These are phyloP conservation scores for Pteropus alecto DNA, from an alignment of 2,113 vertebrate species.

Conservation along the genomic window DNA sequence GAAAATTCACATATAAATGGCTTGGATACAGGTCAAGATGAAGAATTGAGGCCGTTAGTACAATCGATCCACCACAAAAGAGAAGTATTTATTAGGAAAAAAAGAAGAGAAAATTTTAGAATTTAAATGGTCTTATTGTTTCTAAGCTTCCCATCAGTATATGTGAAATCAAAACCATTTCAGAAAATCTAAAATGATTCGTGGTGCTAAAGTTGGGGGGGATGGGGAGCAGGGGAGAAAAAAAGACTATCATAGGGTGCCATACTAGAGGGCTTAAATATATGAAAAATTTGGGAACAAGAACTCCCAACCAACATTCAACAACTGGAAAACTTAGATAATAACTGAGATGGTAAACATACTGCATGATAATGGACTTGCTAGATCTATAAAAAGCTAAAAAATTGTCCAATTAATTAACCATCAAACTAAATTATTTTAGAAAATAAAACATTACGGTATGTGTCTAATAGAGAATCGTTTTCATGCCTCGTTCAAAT, in stretches of 20 bases:
- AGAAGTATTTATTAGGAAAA: background rate
- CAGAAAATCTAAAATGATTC: background rate
- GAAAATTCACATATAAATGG: background rate
- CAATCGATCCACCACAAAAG: background rate
- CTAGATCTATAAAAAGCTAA: background rate
- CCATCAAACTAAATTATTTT: background rate
- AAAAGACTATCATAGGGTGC: background rate
- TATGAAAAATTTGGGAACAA: background rate
- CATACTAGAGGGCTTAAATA: background rate
- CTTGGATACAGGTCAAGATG: background rate
- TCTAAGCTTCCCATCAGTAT: background rate
- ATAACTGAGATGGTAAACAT: background rate
- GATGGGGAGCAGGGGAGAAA: fast-evolving
- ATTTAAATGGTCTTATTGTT: background rate
- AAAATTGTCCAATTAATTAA: background rate
- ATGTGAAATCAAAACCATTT: background rate
- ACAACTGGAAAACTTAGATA: background rate
- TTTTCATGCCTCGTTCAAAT: background rate
- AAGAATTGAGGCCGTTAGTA: background rate
- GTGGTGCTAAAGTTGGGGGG: background rate
- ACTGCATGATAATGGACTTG: background rate
- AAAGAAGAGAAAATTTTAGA: background rate
- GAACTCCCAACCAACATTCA: background rate
- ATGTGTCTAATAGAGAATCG: background rate
- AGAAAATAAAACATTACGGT: background rate